Conservation (phyloP, 2,113 vertebrate species). For the Parotia lawesii region DNA sequence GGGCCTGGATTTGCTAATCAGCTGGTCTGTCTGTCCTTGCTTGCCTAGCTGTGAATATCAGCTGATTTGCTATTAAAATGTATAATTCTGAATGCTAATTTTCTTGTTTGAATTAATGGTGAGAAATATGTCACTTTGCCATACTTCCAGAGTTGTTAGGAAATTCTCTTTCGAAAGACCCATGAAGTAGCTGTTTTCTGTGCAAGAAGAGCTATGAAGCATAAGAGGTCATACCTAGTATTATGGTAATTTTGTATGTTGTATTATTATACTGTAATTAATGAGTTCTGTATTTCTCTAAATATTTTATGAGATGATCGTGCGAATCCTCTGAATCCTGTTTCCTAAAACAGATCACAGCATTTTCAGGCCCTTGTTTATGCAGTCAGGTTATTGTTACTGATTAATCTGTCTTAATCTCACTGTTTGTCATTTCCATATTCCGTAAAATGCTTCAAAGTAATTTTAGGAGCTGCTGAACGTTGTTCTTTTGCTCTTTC, state of each 20-base stretch:
- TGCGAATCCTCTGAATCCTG: background rate
- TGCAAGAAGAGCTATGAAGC: background rate
- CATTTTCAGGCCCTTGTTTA: background rate
- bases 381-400: background rate
- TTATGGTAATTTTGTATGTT: background rate
- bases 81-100: background rate
- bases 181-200: background rate
- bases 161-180: background rate
- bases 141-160: background rate
- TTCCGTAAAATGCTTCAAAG: background rate
- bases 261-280: background rate
- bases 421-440: background rate
- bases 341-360: background rate
- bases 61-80: constrained; percentile 26
- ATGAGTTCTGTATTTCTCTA: background rate
- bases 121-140: background rate
- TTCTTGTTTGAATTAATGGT: background rate
- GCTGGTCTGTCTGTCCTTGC: background rate
- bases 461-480: background rate
- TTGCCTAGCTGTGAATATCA: background rate
- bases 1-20: background rate
- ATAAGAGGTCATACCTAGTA: background rate
- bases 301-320: background rate
- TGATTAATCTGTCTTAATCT: background rate
- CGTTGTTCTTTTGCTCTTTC: background rate